phyloP scores from a whole-genome alignment of 2,113 vertebrate genomes.

The Cyanoderma ruficeps region DNA sequence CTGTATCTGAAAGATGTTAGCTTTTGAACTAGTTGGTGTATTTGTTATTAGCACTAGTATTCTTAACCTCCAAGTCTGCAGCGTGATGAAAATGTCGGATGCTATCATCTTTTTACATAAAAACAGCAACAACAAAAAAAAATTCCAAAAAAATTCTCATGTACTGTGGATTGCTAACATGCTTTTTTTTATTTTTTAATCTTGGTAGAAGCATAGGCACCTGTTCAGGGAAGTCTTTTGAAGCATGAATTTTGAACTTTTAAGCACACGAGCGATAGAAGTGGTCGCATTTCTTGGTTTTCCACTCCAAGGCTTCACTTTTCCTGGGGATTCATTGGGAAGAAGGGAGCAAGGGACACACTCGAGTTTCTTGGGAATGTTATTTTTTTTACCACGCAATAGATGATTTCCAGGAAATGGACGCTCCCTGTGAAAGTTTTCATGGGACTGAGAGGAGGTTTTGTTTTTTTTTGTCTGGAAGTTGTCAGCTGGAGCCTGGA shows the following conservation, averaged over 20 bases:
- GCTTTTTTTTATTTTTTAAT: slow-evolving; percentile 18
- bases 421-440: background rate
- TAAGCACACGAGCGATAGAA: background rate
- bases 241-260: background rate
- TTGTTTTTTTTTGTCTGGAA: background rate
- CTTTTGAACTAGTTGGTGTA: slow-evolving; percentile 45
- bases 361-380: background rate
- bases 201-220: slow-evolving; percentile 1
- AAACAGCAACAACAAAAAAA: background rate
- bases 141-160: background rate
- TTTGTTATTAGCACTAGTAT: slow-evolving; percentile 54
- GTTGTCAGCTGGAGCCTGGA: background rate
- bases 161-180: slow-evolving; percentile 56
- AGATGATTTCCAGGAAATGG: background rate
- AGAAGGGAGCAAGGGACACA: background rate
- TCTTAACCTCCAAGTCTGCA: slow-evolving; percentile 50
- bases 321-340: background rate
- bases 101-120: slow-evolving; percentile 54
- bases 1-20: slow-evolving; percentile 54
- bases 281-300: background rate
- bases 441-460: background rate
- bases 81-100: slow-evolving; percentile 53
- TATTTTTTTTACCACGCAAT: background rate
- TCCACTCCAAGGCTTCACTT: background rate
- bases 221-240: slow-evolving; percentile 11